phyloP scores from a whole-genome alignment of 2,113 vertebrate genomes.

The Oxygymnocypris stewartii region DNA sequence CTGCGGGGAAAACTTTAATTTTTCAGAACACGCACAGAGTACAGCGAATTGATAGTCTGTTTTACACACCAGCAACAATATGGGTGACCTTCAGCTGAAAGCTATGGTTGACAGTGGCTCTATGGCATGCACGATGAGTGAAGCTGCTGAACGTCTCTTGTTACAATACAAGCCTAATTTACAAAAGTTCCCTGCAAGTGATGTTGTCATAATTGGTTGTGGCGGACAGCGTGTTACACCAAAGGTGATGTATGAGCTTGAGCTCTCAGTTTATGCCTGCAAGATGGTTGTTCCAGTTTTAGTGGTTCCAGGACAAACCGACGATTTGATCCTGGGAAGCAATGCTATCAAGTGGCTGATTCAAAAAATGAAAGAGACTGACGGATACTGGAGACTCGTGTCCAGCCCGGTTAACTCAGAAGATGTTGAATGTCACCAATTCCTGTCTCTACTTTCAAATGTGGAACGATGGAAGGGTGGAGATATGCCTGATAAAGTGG shows the following conservation, averaged over 20 bases:
- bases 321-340: slow-evolving; percentile 47
- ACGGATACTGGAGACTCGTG: slow-evolving; percentile 31
- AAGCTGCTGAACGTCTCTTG: slow-evolving; percentile 23
- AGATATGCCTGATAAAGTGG: slow-evolving; percentile 33
- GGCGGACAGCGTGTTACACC: slow-evolving; percentile 46
- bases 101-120: slow-evolving; percentile 57
- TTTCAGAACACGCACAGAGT: slow-evolving; percentile 47
- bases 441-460: slow-evolving; percentile 35
- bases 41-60: slow-evolving; percentile 37
- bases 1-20: slow-evolving; percentile 22
- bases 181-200: slow-evolving; percentile 11
- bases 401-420: not conserved
- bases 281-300: slow-evolving; percentile 33
- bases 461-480: slow-evolving; percentile 5
- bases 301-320: slow-evolving; percentile 42
- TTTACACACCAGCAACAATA: slow-evolving; percentile 44
- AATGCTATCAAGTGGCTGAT: slow-evolving; percentile 47
- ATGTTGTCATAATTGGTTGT: slow-evolving; percentile 48
- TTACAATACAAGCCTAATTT: slow-evolving; percentile 20
- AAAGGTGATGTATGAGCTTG: slow-evolving; percentile 48
- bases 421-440: slow-evolving; percentile 11
- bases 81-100: slow-evolving; percentile 20
- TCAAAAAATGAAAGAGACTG: not conserved
- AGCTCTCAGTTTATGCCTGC: slow-evolving; percentile 37
- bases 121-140: slow-evolving; percentile 55